phyloP scores from a whole-genome alignment of 1,140 invertebrate genomes.

The Luehdorfia chinensis region DNA sequence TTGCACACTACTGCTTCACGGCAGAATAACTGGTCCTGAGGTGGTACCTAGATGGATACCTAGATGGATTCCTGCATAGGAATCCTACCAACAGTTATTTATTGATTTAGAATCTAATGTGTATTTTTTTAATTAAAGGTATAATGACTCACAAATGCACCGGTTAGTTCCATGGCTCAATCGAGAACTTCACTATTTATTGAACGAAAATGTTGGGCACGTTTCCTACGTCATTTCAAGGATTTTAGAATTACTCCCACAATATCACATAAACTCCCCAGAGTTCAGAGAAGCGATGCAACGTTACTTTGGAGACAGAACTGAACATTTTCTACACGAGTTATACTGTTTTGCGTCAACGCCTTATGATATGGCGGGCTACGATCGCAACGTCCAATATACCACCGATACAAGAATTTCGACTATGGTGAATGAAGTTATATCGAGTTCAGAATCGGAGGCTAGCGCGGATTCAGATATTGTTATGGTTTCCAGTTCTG shows the following conservation, averaged over 20 bases:
- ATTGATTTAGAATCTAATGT: no score
- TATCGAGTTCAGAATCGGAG: slow-evolving; percentile 66
- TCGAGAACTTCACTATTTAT: slow-evolving; percentile 87
- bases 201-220: slow-evolving; percentile 79
- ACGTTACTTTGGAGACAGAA: slow-evolving; percentile 79
- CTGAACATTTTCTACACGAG: slow-evolving; percentile 93
- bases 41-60: no score
- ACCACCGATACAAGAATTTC: slow-evolving; percentile 52
- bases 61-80: no score
- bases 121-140: slow-evolving; percentile 74
- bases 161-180: slow-evolving; percentile 92
- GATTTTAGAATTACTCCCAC: slow-evolving; percentile 83
- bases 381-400: slow-evolving; percentile 81
- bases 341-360: slow-evolving; percentile 91
- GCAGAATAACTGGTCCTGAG: no score
- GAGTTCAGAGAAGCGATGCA: slow-evolving; percentile 82
- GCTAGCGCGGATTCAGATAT: slow-evolving; percentile 65
- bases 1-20: no score
- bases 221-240: slow-evolving; percentile 82
- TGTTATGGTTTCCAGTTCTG: slow-evolving; percentile 54
- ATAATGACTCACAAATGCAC: slow-evolving; percentile 87
- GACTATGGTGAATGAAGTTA: slow-evolving; percentile 58
- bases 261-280: slow-evolving; percentile 84
- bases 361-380: slow-evolving; percentile 89
- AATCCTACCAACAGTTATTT: no score